Conservation (phyloP, 2,113 vertebrate species). For the Hemiscyllium ocellatum region DNA sequence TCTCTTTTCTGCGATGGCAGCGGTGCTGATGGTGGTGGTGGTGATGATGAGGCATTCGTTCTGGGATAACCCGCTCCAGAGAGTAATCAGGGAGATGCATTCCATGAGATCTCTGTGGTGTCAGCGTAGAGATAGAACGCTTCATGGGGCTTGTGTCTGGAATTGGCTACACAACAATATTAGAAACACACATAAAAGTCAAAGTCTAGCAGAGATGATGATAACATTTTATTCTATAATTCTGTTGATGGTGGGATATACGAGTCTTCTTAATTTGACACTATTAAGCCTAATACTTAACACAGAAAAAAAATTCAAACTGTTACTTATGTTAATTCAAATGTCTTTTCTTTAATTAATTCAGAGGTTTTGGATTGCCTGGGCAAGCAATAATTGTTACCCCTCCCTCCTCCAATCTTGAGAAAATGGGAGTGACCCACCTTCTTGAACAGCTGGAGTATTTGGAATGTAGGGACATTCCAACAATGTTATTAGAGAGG, state of each 20-base stretch:
- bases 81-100: slow-evolving; percentile 65
- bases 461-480: too few relatives aligned
- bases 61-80: slow-evolving; percentile 62
- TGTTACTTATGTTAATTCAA: neutral
- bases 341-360: neutral
- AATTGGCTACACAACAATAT: slow-evolving; percentile 59
- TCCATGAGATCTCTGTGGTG: slow-evolving; percentile 65
- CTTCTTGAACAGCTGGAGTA: too few relatives aligned
- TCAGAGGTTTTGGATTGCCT: neutral
- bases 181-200: neutral
- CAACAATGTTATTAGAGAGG: too few relatives aligned
- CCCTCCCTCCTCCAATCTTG: too few relatives aligned
- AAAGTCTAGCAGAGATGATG: neutral
- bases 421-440: too few relatives aligned
- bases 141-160: slow-evolving; percentile 82
- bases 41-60: slow-evolving; percentile 48
- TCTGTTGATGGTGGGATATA: neutral
- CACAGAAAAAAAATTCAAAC: neutral
- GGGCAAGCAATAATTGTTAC: too few relatives aligned
- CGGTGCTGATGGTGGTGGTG: slow-evolving; percentile 77
- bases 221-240: neutral
- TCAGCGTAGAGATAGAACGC: slow-evolving; percentile 76
- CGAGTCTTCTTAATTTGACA: neutral
- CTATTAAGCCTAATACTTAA: neutral
- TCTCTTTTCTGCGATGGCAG: slow-evolving; percentile 79